Conservation (phyloP, 1,140 invertebrate genomes). For the Thaumatotibia leucotreta region DNA sequence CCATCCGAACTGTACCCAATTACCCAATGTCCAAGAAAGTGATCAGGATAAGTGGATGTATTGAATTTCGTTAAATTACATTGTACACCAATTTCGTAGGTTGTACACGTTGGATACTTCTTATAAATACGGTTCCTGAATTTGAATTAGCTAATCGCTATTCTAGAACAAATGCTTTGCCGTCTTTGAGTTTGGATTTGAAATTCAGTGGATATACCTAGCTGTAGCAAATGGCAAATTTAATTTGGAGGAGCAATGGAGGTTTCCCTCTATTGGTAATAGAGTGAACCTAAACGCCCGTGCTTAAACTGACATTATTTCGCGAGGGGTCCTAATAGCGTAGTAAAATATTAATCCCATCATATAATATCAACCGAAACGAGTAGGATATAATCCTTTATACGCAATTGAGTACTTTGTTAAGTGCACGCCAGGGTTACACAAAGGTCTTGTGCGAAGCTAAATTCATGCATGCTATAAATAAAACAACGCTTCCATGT, state of each 20-base stretch:
- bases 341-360: not conserved
- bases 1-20: not conserved
- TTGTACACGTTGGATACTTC: not conserved
- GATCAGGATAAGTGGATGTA: conserved; percentile 6
- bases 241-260: not conserved
- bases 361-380: not conserved
- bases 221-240: not conserved
- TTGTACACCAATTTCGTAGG: conserved; percentile 4
- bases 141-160: conserved; percentile 9
- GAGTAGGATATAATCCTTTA: not conserved
- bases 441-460: conserved; percentile 11
- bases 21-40: conserved; percentile 1
- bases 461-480: conserved; percentile 9
- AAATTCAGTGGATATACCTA: not conserved
- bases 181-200: not conserved
- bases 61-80: conserved; percentile 10
- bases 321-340: not conserved
- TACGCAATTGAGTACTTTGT: not conserved
- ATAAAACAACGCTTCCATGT: conserved; percentile 10
- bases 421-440: not conserved
- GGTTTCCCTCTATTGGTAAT: too few relatives aligned
- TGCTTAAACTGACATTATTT: not conserved
- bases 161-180: not conserved
- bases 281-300: not conserved
- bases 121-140: not conserved